A percentile compares a stretch with the other conserved stretches of the same genome.
Evolutionary conservation across 2,797 vertebrate genomes (phyloP).

Genomic region (Megaceryle alcyon): DNA sequence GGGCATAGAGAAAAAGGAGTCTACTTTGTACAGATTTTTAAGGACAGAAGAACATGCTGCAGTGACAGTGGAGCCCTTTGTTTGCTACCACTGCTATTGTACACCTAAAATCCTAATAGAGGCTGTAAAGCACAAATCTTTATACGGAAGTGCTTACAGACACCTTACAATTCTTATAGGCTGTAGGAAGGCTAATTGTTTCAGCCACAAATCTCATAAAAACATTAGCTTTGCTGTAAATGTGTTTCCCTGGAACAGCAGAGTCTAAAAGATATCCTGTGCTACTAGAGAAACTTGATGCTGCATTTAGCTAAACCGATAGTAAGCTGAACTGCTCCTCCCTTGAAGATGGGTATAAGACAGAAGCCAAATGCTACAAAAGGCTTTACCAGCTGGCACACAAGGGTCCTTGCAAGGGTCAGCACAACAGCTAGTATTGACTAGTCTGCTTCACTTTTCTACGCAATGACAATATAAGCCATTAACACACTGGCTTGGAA

Average conservation of each 20-base stretch:
- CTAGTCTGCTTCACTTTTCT: background rate
- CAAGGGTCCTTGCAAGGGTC: background rate
- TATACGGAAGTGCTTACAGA: rapidly evolving
- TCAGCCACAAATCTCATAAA: background rate
- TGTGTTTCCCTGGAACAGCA: too few relatives aligned
- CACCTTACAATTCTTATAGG: background rate
- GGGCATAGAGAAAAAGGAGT: background rate
- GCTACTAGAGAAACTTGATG: background rate
- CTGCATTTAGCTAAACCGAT: rapidly evolving
- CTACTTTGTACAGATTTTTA: background rate
- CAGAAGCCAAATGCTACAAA: background rate
- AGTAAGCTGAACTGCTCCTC: background rate
- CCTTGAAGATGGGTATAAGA: background rate
- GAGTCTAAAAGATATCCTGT: background rate
- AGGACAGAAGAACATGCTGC: background rate
- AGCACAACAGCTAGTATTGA: background rate
- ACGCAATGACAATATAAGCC: background rate
- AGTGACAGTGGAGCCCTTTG: background rate
- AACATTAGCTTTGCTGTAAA: background rate
- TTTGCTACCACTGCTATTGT: background rate
- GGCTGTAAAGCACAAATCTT: background rate
- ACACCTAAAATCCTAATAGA: background rate
- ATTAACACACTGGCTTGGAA: background rate
- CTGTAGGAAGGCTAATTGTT: background rate
- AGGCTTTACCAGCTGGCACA: background rate